These are phyloP conservation scores for Acrocera orbiculus DNA, from an alignment of 2,888 invertebrate genomes.

Conservation along the genomic window DNA sequence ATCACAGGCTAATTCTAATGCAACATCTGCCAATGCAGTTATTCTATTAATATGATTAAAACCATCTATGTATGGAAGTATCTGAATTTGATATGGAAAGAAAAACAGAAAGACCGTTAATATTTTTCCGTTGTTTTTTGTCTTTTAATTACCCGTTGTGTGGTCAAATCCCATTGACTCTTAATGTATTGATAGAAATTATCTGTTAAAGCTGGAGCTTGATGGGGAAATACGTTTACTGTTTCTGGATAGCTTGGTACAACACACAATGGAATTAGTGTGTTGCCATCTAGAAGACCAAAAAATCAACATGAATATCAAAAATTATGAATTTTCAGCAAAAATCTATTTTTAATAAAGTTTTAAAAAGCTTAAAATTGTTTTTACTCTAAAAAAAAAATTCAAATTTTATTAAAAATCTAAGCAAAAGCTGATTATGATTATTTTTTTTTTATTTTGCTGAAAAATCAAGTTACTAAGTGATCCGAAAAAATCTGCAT, in stretches of 20 bases:
- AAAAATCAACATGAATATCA: too few relatives aligned
- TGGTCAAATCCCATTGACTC: conserved; percentile 67
- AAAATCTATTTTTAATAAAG: background rate
- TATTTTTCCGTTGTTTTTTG: too few relatives aligned
- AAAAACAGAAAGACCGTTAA: too few relatives aligned
- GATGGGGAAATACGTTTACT: conserved; percentile 53
- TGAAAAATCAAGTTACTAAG: too few relatives aligned
- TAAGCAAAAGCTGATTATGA: too few relatives aligned
- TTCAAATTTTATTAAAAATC: too few relatives aligned
- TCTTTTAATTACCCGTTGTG: conserved; percentile 45
- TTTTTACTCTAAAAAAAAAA: background rate
- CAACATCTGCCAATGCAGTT: conserved; percentile 61
- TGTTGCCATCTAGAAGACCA: conserved; percentile 42
- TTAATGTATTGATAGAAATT: conserved; percentile 43
- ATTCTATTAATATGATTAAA: conserved; percentile 66
- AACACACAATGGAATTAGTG: conserved; percentile 59
- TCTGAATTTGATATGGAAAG: too few relatives aligned
- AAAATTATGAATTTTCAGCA: background rate
- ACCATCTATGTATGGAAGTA: conserved; percentile 63
- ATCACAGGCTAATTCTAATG: conserved; percentile 61
- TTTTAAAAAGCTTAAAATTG: background rate
- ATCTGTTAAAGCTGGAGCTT: conserved; percentile 63
- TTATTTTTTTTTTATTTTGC: too few relatives aligned
- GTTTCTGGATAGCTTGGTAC: conserved; percentile 53
- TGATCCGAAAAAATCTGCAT: too few relatives aligned